Base-by-base conservation (phyloP, 1,140 invertebrate species). In the Druon quercuslanigerum region DNA sequence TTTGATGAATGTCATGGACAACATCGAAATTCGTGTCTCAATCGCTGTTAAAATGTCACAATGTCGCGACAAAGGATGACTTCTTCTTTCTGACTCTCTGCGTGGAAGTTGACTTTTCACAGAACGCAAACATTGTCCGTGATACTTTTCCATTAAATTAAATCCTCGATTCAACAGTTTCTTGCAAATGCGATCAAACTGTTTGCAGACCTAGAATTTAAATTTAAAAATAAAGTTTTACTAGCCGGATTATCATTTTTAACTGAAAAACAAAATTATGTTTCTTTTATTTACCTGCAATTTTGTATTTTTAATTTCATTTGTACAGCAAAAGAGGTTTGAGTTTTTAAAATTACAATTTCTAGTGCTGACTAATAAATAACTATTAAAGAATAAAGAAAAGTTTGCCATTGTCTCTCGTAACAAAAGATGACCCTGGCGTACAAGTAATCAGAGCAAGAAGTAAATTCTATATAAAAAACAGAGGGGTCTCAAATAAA, bases 1-100 rank as follows among this genome's bases (percentile, higher is more conserved):
- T 90, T 97, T 97, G 51, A 94, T 94, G 87, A 96, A 98, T 1
- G 97, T 98, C 97, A 98, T 98, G 9, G 95, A 95, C 6, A 98
- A 92, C 94, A 98, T 96, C 0, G 96, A 98, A 25, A 98, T 94
- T 25, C 97, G 92, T 0, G 97, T 98, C 90, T 98, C 97, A 66
- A 98, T 95, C 0, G 96, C 97, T 25, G 96, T 96, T 17, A 98
- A 91, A 73, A 98, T 96, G 85, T 98, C 97, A 82, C 95, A 96
- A 90, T 98, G 96, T 54, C 96, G 92, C 2, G 96, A 94, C 50
- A 98, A 89, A 2, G 94, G 95, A 90, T 98, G 97, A 87, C 94
- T 94, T 82, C 94, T 94, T 85, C 97, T 91, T 88, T 98, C 97
- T 0, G 97, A 98, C 91, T 98, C 97, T 76, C 97, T 91, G 16